phyloP scores from a whole-genome alignment of 2,113 vertebrate genomes.

The Diphyllodes magnificus region DNA sequence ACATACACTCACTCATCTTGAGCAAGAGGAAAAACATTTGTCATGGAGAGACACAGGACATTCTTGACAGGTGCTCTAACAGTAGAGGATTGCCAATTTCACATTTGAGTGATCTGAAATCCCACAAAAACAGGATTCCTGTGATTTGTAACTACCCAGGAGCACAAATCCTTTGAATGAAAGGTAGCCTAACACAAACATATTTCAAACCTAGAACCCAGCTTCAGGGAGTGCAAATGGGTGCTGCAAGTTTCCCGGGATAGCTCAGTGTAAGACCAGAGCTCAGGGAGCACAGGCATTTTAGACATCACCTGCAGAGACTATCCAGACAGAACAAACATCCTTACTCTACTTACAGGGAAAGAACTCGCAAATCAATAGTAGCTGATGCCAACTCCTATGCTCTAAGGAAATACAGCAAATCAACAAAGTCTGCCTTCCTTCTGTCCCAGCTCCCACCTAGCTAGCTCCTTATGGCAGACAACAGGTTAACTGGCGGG shows the following conservation, averaged over 20 bases:
- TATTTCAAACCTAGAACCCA: background rate
- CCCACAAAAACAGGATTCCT: background rate
- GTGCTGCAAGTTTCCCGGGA: background rate
- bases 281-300: background rate
- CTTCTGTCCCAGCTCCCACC: background rate
- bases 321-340: background rate
- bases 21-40: background rate
- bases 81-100: background rate
- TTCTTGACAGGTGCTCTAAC: background rate
- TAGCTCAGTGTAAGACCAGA: background rate
- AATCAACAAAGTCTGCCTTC: background rate
- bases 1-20: background rate
- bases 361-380: background rate
- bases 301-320: background rate
- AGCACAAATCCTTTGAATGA: background rate
- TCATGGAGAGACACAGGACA: background rate
- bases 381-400: background rate
- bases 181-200: background rate
- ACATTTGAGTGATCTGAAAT: background rate
- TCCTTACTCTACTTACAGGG: background rate
- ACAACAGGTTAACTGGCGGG: conserved; percentile 31
- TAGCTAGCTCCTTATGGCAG: background rate
- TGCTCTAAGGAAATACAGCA: background rate
- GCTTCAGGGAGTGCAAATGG: background rate
- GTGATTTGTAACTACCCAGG: background rate